Evolutionary conservation across 2,797 vertebrate genomes (phyloP), one percentile per base, ranked within the genome.

Genomic region (Remorina albescens): DNA sequence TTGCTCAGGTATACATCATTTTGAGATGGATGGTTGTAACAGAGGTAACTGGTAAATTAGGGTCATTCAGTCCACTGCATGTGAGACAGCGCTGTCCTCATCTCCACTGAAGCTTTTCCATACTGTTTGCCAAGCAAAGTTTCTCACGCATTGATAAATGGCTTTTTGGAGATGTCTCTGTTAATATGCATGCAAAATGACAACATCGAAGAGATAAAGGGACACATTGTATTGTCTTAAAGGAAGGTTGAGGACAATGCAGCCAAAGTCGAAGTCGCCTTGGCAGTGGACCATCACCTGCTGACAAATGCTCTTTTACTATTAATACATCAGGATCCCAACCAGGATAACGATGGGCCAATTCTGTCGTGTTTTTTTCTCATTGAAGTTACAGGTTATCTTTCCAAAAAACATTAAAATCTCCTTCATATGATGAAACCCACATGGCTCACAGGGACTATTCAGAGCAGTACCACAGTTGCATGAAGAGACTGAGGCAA

Each of bases 211-310:
- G 39, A 47, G 37, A 65, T 77, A 69, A 71, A 85, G 84, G 56
- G 86, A 84, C 76, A 81, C 42, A 67, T 86, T 66, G 78, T 37
- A 34, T 69, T 73, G 67, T 84, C 61, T 81, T 60, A 77, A 57
- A 75, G 65, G 68, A 82, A 82, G 76, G 79, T 53, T 46, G 72
- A 79, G 76, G 87, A 86, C 79, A 86, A 78, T 77, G 71, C 18
- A 42, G 5, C 30, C 30, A 30, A 30, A 44, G 39, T 85, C 79
- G 81, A 85, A 74, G 54, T 49, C 5, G 12, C 46, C 16, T 71
- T 91, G 89, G 89, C 90, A 76, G 49, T 80, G 61, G 83, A 91
- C 88, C 90, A 91, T 95, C 86, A 88, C 84, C 56, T 86, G 75
- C 67, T 89, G 75, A 59, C 71, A 87, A 65, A 80, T 70, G 60